Evolutionary conservation across 1,140 invertebrate genomes (phyloP).

Genomic region (Ceratosolen solmsi): DNA sequence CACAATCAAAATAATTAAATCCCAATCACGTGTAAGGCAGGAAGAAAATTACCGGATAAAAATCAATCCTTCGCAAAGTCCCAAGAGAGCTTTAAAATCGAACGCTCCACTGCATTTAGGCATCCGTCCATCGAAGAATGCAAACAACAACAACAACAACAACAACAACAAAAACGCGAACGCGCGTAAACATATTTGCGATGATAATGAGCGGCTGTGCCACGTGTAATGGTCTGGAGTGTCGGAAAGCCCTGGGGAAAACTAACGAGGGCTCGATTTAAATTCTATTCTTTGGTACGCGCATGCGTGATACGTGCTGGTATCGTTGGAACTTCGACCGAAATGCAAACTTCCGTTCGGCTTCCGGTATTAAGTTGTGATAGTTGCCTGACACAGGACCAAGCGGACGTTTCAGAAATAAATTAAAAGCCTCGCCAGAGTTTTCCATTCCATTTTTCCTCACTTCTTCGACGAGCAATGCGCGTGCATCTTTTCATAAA

Average conservation of each 20-base stretch:
- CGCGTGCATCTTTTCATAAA: too few relatives aligned
- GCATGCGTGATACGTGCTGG: neutral
- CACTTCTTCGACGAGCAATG: neutral
- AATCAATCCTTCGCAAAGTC: too few relatives aligned
- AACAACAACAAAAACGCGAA: neutral
- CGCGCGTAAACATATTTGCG: neutral
- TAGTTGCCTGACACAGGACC: neutral
- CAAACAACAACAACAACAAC: constrained; percentile 2
- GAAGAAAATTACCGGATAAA: neutral
- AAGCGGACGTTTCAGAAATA: neutral
- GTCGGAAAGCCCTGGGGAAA: neutral
- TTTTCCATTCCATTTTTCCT: constrained; percentile 5
- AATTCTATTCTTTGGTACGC: constrained; percentile 12
- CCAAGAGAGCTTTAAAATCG: too few relatives aligned
- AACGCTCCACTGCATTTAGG: too few relatives aligned
- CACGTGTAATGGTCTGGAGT: neutral
- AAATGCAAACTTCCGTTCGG: constrained; percentile 43
- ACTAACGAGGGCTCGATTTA: constrained; percentile 8
- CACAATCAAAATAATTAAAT: constrained; percentile 44
- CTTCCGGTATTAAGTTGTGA: constrained; percentile 43
- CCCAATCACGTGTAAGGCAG: neutral
- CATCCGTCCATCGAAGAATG: neutral
- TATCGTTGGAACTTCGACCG: neutral
- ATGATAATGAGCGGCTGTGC: neutral
- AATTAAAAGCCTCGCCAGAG: constrained; percentile 11